Percentiles rank a stretch among this genome's conserved stretches.
These are phyloP conservation scores for Cotesia typhae DNA, from an alignment of 1,140 invertebrate species.

Conservation along the genomic window DNA sequence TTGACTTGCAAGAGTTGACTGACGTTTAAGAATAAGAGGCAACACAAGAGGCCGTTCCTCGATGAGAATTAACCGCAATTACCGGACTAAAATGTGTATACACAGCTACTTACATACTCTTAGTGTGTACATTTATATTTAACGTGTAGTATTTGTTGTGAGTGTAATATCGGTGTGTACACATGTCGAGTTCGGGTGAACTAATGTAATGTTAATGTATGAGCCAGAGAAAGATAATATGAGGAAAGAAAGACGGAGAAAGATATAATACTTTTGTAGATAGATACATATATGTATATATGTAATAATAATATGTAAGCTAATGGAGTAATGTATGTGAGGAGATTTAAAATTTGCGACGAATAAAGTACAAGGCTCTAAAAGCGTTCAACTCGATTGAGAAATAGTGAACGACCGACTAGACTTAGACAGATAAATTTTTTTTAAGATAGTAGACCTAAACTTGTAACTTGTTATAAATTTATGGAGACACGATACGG, in stretches of 20 bases:
- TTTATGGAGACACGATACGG: constrained; percentile 5
- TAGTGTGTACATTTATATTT: background rate
- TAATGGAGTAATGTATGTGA: no score
- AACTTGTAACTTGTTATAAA: background rate
- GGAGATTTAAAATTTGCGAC: constrained; percentile 13
- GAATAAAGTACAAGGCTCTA: constrained; percentile 12
- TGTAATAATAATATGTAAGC: no score
- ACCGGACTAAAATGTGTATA: constrained; percentile 44
- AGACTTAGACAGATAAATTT: background rate
- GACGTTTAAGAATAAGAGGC: constrained; percentile 40
- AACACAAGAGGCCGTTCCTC: constrained; percentile 27
- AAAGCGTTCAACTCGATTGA: constrained; percentile 8
- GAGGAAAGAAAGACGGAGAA: background rate
- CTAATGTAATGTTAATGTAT: background rate
- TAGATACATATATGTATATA: no score
- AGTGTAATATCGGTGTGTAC: no score
- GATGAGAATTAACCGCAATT: constrained; percentile 58
- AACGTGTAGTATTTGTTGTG: no score
- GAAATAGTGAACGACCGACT: constrained; percentile 15
- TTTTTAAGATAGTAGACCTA: constrained; percentile 16
- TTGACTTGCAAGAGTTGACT: constrained; percentile 46
- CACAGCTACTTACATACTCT: background rate
- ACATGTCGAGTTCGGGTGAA: background rate
- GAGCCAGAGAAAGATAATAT: background rate
- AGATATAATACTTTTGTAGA: background rate